These are phyloP conservation scores for Chromoteleia sp. DNA, from an alignment of 2,888 invertebrate species.

Conservation along the genomic window DNA sequence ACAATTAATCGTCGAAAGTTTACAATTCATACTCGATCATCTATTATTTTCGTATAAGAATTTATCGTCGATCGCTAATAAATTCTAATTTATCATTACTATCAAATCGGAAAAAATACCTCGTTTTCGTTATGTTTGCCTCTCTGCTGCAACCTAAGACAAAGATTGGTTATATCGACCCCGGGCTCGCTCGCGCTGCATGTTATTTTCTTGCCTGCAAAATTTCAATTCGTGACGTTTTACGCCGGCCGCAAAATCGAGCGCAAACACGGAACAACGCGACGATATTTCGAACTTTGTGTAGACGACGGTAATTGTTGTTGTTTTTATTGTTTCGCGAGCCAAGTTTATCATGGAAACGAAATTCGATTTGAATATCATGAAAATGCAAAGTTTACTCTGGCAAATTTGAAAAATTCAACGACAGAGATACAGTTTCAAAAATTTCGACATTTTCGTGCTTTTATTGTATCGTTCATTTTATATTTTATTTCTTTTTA, in stretches of 20 bases:
- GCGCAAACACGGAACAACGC: slow-evolving; percentile 1
- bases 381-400: neutral
- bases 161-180: slow-evolving; percentile 83
- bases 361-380: neutral
- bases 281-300: neutral
- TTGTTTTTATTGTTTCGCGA: slow-evolving; percentile 1
- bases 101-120: no score
- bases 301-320: neutral
- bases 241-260: no score
- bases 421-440: no score
- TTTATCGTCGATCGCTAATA: no score
- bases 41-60: no score
- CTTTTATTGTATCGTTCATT: no score
- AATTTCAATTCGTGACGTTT: slow-evolving; percentile 55
- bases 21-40: no score
- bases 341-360: neutral
- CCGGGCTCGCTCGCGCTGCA: slow-evolving; percentile 86
- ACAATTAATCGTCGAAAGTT: no score
- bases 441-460: no score
- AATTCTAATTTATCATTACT: no score
- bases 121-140: slow-evolving; percentile 71
- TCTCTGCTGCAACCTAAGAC: slow-evolving; percentile 80
- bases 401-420: no score
- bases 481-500: no score
- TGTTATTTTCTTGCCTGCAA: slow-evolving; percentile 86